Evolutionary conservation across 2,888 invertebrate genomes (phyloP).

Genomic region (Bembecia ichneumoniformis): DNA sequence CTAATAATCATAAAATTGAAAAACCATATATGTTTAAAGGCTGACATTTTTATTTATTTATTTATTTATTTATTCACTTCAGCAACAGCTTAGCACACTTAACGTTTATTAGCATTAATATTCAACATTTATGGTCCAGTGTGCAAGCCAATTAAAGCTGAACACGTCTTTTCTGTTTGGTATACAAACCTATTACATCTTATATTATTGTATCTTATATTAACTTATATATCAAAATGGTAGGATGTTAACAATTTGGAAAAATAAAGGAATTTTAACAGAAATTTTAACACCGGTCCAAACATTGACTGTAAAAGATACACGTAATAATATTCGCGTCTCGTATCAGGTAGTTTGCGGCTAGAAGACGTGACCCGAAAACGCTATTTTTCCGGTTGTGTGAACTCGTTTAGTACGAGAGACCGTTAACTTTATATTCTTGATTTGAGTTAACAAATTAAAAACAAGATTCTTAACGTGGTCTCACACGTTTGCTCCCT

Average conservation of each 20-base stretch:
- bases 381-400: slow-evolving; percentile 63
- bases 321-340: slow-evolving; percentile 33
- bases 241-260: no score
- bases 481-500: background rate
- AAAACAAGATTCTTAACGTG: background rate
- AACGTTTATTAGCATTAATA: no score
- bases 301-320: slow-evolving; percentile 2
- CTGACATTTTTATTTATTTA: slow-evolving; percentile 7
- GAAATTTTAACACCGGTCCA: slow-evolving; percentile 4
- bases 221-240: no score
- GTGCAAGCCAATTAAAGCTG: no score
- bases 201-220: no score
- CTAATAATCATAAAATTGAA: no score
- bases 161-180: no score
- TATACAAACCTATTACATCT: no score
- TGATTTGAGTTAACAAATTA: background rate
- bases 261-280: no score
- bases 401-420: slow-evolving; percentile 41
- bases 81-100: no score
- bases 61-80: no score
- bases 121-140: no score
- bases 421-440: slow-evolving; percentile 44
- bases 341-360: slow-evolving; percentile 35
- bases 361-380: slow-evolving; percentile 49
- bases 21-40: background rate